Evolutionary conservation across 2,888 invertebrate genomes (phyloP), one percentile per base, ranked within the genome.

Genomic region (Lysandra coridon): DNA sequence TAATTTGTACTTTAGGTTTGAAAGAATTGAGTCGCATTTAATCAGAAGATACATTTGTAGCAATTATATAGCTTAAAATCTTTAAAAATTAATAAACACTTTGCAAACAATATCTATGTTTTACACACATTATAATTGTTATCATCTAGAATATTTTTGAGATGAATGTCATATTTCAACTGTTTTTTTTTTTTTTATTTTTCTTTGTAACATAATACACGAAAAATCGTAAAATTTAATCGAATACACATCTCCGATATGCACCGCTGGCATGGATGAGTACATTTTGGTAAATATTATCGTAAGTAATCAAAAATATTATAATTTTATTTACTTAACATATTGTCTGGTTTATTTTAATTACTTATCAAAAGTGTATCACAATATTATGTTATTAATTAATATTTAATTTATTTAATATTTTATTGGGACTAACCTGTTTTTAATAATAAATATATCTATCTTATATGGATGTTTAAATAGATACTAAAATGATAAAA

Each of bases 251-350:
- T 86, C 86, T 86, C 86, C 90, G 94, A 94, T 94, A 94, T 94
- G 93, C 94, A 94, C 94, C 94, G 89, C 94, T 94, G 94, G 94
- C 93, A 92, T 92, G 94, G 94, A 93, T 89, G 94, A 89, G 92
- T 92, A 86, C 86, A 85, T 87, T 75, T 88, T 89, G 89, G 89
- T 91, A 91, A 92, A 87, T 91, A 90, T 90, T 85, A 82, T 60
- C n/a, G 60, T 79, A 84, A 81, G 78, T 78, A 79, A 73, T 37
- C 73, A 81, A 78, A 81, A 79, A 57, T 81, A 80, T 82, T 81
- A 78, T 82, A 83, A 85, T 80, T 83, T 82, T 44, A 17, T 64
- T 30, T 30, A 44, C 23, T 23, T 12, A 12, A 17, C 5, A 5
- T 37, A 69, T 14, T 5, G 12, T 14, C 69, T 37, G 33, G 33